Evolutionary conservation across 2,888 invertebrate species (phyloP), one percentile per base, ranked within the genome.

Genomic region (Pocota personata): DNA sequence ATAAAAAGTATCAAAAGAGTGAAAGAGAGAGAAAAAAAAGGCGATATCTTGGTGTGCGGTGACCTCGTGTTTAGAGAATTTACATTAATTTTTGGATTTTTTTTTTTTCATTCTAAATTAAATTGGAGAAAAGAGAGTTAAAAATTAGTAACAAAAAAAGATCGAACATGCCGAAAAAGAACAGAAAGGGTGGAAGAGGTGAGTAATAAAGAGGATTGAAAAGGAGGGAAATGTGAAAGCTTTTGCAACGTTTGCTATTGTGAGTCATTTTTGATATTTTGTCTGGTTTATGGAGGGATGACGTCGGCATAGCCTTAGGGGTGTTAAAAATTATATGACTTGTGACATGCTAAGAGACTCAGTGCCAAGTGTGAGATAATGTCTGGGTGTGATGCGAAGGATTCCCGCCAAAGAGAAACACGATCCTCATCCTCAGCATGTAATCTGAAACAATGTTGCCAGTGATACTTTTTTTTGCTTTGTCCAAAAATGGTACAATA

Each of bases 131-230:
- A 58, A 88, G 19, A 60, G 78, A 52, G 78, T 60, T 62, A 84
- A 82, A 78, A 46, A 73, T 76, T 21, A 89, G 55, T 75, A 88
- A 79, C 64, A 88, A 58, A 76, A 88, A 66, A 62, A 88, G 82
- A 72, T 88, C 79, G 46, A 89, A 88, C 64, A 92, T 92, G 92
- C 91, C 92, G 88, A 91, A 91, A 83, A 92, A 91, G 72, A 92
- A 92, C 87, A 91, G 91, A 62, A 91, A 91, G 88, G 90, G 90
- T 78, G 90, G 90, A 69, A 92, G 92, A 91, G 92, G 92, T 92
- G 88, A 90, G 90, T 90, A 27, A 40, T 27, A 64, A 52, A 40
- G n/a, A n/a, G 66, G 52, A 69, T 60, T 2, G 1, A 52, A 67
- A 58, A 35, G 48, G 52, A 37, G 21, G 16, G 3, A 19, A 2